These are phyloP conservation scores for Allygus modestus DNA, from an alignment of 2,888 invertebrate genomes.

Conservation along the genomic window DNA sequence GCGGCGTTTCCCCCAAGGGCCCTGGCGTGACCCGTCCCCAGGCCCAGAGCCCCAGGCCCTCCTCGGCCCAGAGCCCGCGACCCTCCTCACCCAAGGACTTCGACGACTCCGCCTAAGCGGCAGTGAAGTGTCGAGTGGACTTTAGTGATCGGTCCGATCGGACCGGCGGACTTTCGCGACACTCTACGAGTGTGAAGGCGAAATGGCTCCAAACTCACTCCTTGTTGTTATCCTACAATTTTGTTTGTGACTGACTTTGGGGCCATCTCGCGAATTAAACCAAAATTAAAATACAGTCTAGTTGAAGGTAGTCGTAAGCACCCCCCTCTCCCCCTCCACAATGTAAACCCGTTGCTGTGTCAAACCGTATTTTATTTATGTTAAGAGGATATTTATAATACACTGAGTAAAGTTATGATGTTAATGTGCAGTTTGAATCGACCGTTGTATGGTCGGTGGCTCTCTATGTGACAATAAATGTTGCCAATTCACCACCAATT, in stretches of 20 bases:
- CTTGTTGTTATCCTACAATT: constrained; percentile 48
- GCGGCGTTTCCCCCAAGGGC: constrained; percentile 73
- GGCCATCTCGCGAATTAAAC: constrained; percentile 47
- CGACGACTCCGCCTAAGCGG: constrained; percentile 66
- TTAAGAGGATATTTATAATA: constrained; percentile 33
- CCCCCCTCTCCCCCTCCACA: background rate
- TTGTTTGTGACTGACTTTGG: constrained; percentile 60
- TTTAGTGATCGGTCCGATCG: constrained; percentile 62
- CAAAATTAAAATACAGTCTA: constrained; percentile 40
- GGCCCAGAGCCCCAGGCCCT: constrained; percentile 74
- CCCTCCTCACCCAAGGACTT: constrained; percentile 64
- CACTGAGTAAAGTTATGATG: background rate
- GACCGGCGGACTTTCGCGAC: constrained; percentile 58
- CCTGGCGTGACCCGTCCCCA: constrained; percentile 72
- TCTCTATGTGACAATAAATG: constrained; percentile 57
- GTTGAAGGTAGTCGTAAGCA: constrained; percentile 37
- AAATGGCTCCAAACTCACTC: constrained; percentile 59
- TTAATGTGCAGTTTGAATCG: background rate
- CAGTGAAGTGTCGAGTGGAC: constrained; percentile 11
- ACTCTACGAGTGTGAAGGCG: constrained; percentile 65
- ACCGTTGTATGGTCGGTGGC: constrained; percentile 54
- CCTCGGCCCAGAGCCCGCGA: constrained; percentile 73
- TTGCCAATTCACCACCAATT: constrained; percentile 37
- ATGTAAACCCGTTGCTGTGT: constrained; percentile 12
- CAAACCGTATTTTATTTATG: constrained; percentile 43